Evolutionary conservation across 2,113 vertebrate species (phyloP).

Genomic region (Atrichornis clamosus): DNA sequence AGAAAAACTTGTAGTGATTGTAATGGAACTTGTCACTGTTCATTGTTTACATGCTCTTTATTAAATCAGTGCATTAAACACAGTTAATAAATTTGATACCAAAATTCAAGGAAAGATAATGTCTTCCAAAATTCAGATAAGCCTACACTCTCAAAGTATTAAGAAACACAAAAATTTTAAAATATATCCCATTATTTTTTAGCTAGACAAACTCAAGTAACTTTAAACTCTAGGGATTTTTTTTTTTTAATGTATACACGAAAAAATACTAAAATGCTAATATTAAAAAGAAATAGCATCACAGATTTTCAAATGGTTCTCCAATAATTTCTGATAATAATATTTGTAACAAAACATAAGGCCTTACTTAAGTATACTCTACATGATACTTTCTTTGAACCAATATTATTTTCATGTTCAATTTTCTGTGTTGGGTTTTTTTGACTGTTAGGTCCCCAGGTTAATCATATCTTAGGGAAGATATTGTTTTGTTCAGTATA

Average conservation of each 20-base stretch:
- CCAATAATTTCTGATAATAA: background rate
- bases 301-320: background rate
- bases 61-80: background rate
- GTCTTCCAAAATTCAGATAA: background rate
- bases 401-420: background rate
- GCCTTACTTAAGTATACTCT: background rate
- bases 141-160: background rate
- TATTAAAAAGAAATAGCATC: background rate
- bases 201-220: background rate
- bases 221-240: background rate
- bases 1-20: background rate
- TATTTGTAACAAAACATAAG: background rate
- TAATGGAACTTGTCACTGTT: background rate
- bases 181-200: background rate
- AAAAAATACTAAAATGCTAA: background rate
- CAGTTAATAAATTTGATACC: background rate
- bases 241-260: background rate
- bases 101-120: background rate
- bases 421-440: background rate
- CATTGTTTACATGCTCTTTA: background rate
- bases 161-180: background rate
- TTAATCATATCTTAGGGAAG: background rate
- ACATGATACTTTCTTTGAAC: background rate
- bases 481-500: background rate
- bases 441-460: background rate